Conservation (phyloP, 2,113 vertebrate species). For the Oophaga pumilio region DNA sequence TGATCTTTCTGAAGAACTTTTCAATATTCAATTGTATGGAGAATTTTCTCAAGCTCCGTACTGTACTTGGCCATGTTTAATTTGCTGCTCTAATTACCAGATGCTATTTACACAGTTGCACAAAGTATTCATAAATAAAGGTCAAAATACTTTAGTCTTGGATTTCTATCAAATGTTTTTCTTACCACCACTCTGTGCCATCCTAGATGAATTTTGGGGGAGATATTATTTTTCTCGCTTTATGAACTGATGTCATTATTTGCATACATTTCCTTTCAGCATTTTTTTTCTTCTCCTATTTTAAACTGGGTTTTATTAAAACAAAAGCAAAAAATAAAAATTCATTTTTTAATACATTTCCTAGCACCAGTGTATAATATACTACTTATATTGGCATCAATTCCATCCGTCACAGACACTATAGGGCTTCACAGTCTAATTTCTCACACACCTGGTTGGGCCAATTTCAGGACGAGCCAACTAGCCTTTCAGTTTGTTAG, state of each 20-base stretch:
- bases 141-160: neutral
- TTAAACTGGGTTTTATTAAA: too few relatives aligned
- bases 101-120: slow-evolving; percentile 47
- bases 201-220: neutral
- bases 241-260: neutral
- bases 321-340: too few relatives aligned
- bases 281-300: neutral
- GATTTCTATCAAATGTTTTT: neutral
- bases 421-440: too few relatives aligned
- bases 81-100: slow-evolving; percentile 4
- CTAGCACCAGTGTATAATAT: too few relatives aligned
- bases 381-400: too few relatives aligned
- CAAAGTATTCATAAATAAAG: slow-evolving; percentile 24
- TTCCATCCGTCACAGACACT: too few relatives aligned
- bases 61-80: slow-evolving; percentile 30
- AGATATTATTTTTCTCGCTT: neutral
- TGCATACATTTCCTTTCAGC: neutral
- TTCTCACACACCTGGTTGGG: too few relatives aligned
- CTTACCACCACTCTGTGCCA: neutral
- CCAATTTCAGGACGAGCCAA: too few relatives aligned
- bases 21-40: slow-evolving; percentile 40
- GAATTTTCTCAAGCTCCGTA: slow-evolving; percentile 26
- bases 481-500: too few relatives aligned
- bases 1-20: slow-evolving; percentile 39
- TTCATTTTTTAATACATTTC: too few relatives aligned